Evolutionary conservation across 2,888 invertebrate species (phyloP).

Genomic region (Octodonta nipae): DNA sequence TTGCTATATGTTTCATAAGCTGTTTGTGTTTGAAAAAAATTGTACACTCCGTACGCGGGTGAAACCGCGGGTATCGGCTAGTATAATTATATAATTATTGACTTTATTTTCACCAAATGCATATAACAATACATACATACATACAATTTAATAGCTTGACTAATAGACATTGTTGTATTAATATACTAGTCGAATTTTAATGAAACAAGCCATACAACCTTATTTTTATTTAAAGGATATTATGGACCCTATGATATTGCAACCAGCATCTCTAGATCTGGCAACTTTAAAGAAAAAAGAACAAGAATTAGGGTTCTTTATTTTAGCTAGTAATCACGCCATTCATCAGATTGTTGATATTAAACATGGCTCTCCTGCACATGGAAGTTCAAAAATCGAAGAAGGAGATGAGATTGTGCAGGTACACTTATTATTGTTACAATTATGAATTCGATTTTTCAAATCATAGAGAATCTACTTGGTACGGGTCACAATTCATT

Average conservation of each 20-base stretch:
- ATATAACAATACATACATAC: no score
- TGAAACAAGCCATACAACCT: neutral
- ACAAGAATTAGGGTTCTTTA: conserved; percentile 79
- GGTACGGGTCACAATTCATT: conserved; percentile 21
- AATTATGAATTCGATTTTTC: neutral
- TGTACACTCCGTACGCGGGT: no score
- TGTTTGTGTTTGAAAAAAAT: no score
- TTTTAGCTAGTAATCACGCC: conserved; percentile 72
- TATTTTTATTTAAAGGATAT: conserved; percentile 44
- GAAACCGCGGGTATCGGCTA: no score
- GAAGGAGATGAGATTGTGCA: conserved; percentile 94
- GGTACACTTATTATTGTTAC: conserved; percentile 37
- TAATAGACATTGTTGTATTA: no score
- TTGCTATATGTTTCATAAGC: no score
- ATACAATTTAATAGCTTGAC: no score
- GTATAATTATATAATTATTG: no score
- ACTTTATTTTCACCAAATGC: no score
- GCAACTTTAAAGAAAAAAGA: conserved; percentile 77
- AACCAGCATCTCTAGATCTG: conserved; percentile 80
- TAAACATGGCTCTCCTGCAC: conserved; percentile 83
- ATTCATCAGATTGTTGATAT: conserved; percentile 75
- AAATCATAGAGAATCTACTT: no score
- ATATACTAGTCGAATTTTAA: neutral
- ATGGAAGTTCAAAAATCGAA: conserved; percentile 82
- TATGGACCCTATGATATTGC: conserved; percentile 78